Conservation (phyloP, 2,113 vertebrate genomes). For the Colossoma macropomum region DNA sequence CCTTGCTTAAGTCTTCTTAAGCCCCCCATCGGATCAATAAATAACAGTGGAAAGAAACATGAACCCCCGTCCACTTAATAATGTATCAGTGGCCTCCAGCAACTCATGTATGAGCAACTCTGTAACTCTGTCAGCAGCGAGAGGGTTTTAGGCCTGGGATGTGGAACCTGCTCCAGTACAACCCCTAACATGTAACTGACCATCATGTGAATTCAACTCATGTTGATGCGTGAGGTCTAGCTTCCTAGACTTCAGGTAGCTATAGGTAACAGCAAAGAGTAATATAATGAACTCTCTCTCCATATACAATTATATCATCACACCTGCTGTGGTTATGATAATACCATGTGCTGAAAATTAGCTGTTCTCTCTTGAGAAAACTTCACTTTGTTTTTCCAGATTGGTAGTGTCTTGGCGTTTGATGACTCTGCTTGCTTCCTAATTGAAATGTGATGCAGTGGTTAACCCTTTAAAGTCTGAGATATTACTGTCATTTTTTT, state of each 20-base stretch:
- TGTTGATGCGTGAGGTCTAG: constrained; percentile 27
- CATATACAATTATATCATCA: constrained; percentile 48
- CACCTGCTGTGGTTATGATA: constrained; percentile 23
- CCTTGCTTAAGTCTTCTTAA: constrained; percentile 51
- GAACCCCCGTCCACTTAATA: constrained; percentile 40
- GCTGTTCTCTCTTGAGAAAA: constrained; percentile 22
- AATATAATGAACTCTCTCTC: constrained; percentile 35
- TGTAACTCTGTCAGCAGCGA: constrained; percentile 9
- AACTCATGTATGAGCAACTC: constrained; percentile 19
- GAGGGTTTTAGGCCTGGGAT: neutral
- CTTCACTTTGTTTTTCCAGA: constrained; percentile 23
- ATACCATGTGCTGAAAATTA: constrained; percentile 35
- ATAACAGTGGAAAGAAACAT: constrained; percentile 38
- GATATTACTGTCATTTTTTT: neutral
- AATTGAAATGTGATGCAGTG: neutral
- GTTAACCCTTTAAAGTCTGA: neutral
- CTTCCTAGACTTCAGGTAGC: constrained; percentile 23
- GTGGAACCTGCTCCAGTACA: neutral
- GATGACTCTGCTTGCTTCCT: neutral
- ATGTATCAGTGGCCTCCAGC: constrained; percentile 4
- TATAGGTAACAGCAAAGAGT: constrained; percentile 33
- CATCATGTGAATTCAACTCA: neutral
- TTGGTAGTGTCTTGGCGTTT: neutral
- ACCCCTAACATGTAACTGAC: neutral
- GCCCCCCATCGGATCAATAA: constrained; percentile 44